Conservation (phyloP, 2,888 invertebrate genomes). For the Mycalesis mineus region DNA sequence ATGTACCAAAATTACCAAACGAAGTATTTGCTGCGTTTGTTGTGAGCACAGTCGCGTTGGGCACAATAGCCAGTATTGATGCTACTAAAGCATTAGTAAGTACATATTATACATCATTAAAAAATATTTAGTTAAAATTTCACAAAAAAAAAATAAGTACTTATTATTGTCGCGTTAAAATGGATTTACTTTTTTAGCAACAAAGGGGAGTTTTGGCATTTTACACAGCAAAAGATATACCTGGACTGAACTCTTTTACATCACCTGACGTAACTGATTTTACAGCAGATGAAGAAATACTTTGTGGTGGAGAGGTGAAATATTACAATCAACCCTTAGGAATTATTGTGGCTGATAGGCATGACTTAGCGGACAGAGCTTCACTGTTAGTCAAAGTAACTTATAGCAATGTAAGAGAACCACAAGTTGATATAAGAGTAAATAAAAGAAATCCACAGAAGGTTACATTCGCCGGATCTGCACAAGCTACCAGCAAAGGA, state of each 20-base stretch:
- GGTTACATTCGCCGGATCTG: conserved; percentile 37
- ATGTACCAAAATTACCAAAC: conserved; percentile 74
- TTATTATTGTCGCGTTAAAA: too few species aligned
- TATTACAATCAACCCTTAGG: conserved; percentile 84
- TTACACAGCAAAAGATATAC: conserved; percentile 81
- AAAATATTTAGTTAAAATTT: too few species aligned
- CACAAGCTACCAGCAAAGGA: conserved; percentile 53
- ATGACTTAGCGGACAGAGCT: conserved; percentile 76
- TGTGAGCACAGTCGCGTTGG: conserved; percentile 69
- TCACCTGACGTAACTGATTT: conserved; percentile 35
- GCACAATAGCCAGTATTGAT: conserved; percentile 79
- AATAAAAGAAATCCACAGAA: conserved; percentile 47
- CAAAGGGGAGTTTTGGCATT: conserved; percentile 82
- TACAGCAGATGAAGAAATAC: conserved; percentile 59
- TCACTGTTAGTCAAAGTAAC: conserved; percentile 77
- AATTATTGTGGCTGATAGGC: conserved; percentile 80
- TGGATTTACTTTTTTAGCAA: conserved; percentile 57
- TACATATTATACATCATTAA: not conserved
- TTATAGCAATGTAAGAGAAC: conserved; percentile 63
- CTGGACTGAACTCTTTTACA: conserved; percentile 80
- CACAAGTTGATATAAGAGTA: conserved; percentile 47
- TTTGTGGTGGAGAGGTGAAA: conserved; percentile 71
- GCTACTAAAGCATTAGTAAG: conserved; percentile 80
- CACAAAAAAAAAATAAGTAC: too few species aligned
- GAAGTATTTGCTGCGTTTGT: conserved; percentile 85